phyloP scores from a whole-genome alignment of 2,113 vertebrate species.

The Prietella phreatophila region DNA sequence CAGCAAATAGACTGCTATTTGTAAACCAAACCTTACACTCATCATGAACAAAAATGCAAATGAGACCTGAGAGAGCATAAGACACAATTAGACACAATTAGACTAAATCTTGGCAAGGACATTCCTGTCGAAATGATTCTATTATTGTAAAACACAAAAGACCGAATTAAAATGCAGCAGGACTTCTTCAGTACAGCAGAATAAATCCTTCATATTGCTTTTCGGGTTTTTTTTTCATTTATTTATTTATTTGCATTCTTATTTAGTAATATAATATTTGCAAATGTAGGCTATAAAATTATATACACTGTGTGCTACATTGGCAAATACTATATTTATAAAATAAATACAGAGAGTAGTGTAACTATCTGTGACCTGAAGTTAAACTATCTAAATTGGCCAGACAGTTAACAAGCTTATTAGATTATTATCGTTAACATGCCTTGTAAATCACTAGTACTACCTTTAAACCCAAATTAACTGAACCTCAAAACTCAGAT shows the following conservation, averaged over 20 bases:
- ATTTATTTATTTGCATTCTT: background rate
- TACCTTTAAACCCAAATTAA: background rate
- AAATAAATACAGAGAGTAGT: background rate
- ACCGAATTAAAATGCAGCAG: conserved; percentile 16
- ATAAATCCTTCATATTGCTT: background rate
- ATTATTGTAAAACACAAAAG: conserved; percentile 10
- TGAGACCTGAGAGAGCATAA: background rate
- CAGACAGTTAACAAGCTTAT: background rate
- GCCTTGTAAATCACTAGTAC: background rate
- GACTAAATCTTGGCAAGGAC: conserved; percentile 2
- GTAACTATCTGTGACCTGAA: background rate
- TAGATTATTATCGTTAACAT: background rate
- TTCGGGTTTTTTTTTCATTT: too few relatives aligned
- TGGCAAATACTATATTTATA: background rate
- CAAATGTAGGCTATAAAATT: background rate
- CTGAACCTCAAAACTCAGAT: background rate
- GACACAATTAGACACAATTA: conserved; percentile 19
- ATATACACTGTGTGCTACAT: background rate
- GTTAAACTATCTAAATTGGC: background rate
- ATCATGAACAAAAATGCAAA: background rate
- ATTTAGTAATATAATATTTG: background rate
- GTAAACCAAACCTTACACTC: background rate
- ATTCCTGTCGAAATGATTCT: conserved; percentile 8
- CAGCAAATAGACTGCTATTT: background rate
- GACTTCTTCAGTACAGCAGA: background rate